Evolutionary conservation across 2,113 vertebrate genomes (phyloP).

Genomic region (Pardalotus punctatus): DNA sequence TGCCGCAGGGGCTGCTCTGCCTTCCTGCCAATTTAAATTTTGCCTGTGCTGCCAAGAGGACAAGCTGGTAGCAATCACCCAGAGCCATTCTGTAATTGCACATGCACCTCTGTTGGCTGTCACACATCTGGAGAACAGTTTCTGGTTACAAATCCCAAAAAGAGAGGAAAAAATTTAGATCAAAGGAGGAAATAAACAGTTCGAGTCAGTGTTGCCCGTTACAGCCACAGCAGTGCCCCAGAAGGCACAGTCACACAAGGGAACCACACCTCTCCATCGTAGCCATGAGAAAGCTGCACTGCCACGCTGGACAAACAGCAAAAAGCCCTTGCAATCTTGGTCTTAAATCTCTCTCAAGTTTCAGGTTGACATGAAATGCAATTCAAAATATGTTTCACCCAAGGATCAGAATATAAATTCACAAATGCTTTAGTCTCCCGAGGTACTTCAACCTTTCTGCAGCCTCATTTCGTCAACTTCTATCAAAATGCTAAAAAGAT

Average conservation of each 20-base stretch:
- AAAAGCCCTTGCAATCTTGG: not conserved
- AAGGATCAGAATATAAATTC: not conserved
- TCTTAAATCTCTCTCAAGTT: not conserved
- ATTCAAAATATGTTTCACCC: not conserved
- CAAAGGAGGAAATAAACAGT: not conserved
- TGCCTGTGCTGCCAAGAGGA: not conserved
- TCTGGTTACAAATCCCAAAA: not conserved
- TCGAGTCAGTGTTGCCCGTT: not conserved
- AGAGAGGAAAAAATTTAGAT: not conserved
- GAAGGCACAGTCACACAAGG: not conserved
- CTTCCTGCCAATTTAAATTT: not conserved
- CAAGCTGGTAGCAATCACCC: constrained; percentile 27
- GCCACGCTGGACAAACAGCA: not conserved
- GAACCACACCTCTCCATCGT: not conserved
- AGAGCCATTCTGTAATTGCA: not conserved
- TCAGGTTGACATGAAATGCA: not conserved
- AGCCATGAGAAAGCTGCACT: not conserved
- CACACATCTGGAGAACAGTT: not conserved
- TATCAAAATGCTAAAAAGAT: not conserved
- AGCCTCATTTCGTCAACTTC: not conserved
- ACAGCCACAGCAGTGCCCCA: not conserved
- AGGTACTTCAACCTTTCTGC: not conserved
- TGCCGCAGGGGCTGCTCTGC: not conserved
- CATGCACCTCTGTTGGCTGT: not conserved
- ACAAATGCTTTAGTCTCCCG: not conserved